Evolutionary conservation across 53 echinoderm and acorn worm genomes (phyloP), one percentile per base, ranked within the genome.

Genomic region (Stichopus horrens): DNA sequence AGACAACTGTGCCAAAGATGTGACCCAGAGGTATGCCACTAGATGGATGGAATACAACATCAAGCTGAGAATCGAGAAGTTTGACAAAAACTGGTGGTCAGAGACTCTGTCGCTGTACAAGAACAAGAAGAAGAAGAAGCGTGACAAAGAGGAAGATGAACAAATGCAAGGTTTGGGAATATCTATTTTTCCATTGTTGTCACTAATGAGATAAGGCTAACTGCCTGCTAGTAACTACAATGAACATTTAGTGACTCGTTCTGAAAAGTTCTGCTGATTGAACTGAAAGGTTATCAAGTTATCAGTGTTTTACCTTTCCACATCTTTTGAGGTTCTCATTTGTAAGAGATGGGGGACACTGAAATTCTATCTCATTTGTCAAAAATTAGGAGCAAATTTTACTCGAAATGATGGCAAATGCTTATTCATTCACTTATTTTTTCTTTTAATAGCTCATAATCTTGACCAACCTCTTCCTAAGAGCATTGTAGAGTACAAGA

Each of bases 31-130:
- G 16, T 98, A 95, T 91, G 98, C 94, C 60, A 96, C 93, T 54
- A 92, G 89, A 53, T 98, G 98, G 98, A 90, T 97, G 97, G 86
- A 89, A 75, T 88, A 90, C 60, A 97, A 95, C 19, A 88, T 91
- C 83, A 96, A 96, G 86, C 90, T 94, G 60, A 88, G 98, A 21
- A 88, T 92, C 1, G 92, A 92, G 18, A 54, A 73, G 54, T 65
- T 85, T 54, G 90, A 91, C 22, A 88, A 90, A n/a, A 90, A 88
- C 22, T 98, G 98, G 98, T 95, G 98, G 95, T 77, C 91, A 73
- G 90, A 93, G 21, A 98, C 98, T 6, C 76, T 98, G 76, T 77
- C 74, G 52, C 91, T 93, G n/a, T 96, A 91, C 78, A 79, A 21
- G n/a, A 90, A 93, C 80, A 80, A 75, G 74, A 85, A 88, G 58